A percentile compares a stretch with the other conserved stretches of the same genome.
Evolutionary conservation across 2,113 vertebrate genomes (phyloP).

Genomic region (Athene cunicularia): DNA sequence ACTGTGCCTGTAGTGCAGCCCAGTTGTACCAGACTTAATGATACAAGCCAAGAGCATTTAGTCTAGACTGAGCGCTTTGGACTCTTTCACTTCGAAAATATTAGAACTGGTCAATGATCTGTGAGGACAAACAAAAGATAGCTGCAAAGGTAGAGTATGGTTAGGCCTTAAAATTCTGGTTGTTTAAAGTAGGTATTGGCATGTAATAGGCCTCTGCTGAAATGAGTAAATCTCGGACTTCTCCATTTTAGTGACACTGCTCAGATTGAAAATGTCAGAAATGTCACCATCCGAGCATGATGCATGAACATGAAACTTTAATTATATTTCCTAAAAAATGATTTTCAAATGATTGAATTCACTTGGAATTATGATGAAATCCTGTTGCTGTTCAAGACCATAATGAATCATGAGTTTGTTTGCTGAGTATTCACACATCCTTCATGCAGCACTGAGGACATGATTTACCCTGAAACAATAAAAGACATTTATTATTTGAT

Average conservation of each 20-base stretch:
- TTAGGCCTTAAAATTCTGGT: conserved; percentile 17
- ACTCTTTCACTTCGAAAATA: neutral
- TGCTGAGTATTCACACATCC: conserved; percentile 15
- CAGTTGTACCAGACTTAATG: neutral
- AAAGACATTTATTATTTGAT: neutral
- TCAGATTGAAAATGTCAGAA: conserved; percentile 70
- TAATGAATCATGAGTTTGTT: conserved; percentile 18
- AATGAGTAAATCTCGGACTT: conserved; percentile 50
- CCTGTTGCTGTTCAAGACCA: neutral
- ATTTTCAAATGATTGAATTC: conserved; percentile 48
- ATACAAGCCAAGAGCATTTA: neutral
- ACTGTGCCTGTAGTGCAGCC: neutral
- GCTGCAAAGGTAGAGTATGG: neutral
- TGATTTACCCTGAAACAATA: neutral
- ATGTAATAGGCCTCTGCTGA: neutral
- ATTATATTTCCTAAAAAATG: conserved; percentile 56
- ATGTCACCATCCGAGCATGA: conserved; percentile 34
- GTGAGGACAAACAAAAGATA: conserved; percentile 3
- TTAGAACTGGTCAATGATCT: neutral
- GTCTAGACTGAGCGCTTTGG: neutral
- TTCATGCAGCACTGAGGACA: neutral
- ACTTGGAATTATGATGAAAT: conserved; percentile 19
- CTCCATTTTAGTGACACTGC: conserved; percentile 47
- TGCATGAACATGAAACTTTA: conserved; percentile 28
- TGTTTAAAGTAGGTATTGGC: conserved; percentile 29